Evolutionary conservation across 2,797 vertebrate genomes (phyloP), one percentile per base, ranked within the genome.

Genomic region (Leuciscus waleckii): DNA sequence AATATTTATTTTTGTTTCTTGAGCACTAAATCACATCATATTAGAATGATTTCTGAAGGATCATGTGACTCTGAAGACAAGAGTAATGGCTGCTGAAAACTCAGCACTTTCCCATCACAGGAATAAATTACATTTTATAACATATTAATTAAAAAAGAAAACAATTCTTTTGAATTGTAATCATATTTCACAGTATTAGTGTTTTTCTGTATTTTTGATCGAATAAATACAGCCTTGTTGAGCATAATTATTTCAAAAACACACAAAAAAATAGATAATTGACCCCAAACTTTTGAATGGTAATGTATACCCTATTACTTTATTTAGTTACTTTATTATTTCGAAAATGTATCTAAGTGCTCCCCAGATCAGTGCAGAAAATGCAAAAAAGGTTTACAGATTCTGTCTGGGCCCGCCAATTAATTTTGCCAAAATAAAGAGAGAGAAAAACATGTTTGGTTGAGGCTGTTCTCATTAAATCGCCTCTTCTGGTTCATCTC

Each of bases 391-490:
- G 7, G 8, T 37, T 23, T 23, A 76, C 49, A 56, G 49, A 56
- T 37, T 37, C 32, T 26, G 11, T 76, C 11, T 76, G 10, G 23
- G 23, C 35, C 37, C 67, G 16, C 35, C 73, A 61, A 75, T 49
- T 67, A 26, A 17, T 65, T 26, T 17, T 65, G 58, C 75, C 35
- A 39, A 46, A 79, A 65, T 39, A 19, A 46, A 26, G 11, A 56
- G 26, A 37, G 43, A 51, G 5, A 65, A 21, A 49, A 37, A n/a
- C 4, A 19, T 51, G 9, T 67, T 68, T 65, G 19, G 37, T 23
- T 39, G 21, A 54, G 61, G 32, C 14, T 54, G 58, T 76, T 23
- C 81, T 83, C 29, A 49, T 51, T 75, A 63, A 83, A 83, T 26
- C 5, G 1, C 8, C 9, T 83, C 23, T 39, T 29, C 16, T 43